A percentile compares a stretch with the other conserved stretches of the same genome.
Evolutionary conservation across 2,888 invertebrate species (phyloP).

Genomic region (Tenodera sinensis): DNA sequence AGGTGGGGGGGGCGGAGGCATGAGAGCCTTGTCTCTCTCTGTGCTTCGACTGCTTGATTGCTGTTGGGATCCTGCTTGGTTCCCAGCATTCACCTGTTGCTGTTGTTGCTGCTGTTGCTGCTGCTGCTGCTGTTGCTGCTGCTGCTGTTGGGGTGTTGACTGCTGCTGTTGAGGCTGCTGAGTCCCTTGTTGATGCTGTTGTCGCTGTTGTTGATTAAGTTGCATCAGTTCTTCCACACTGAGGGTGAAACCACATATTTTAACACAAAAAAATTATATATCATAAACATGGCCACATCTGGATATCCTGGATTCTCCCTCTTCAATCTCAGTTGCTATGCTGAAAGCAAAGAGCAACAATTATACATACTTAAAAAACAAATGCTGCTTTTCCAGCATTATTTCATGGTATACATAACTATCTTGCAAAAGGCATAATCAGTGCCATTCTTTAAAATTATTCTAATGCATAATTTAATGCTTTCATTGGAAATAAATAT

Average conservation of each 20-base stretch:
- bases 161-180: slow-evolving; percentile 24
- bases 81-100: neutral
- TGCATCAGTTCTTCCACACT: slow-evolving; percentile 33
- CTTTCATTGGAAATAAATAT: neutral
- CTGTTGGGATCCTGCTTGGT: slow-evolving; percentile 10
- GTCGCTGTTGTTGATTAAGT: slow-evolving; percentile 28
- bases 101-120: slow-evolving; percentile 25
- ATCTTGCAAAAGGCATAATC: neutral
- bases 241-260: slow-evolving; percentile 23
- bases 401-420: neutral
- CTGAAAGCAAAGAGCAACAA: neutral
- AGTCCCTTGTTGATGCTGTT: slow-evolving; percentile 23
- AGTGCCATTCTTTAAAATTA: neutral
- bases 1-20: slow-evolving; percentile 36
- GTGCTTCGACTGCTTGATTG: slow-evolving; percentile 18
- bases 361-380: neutral
- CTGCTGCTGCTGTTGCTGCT: slow-evolving; percentile 20
- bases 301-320: neutral
- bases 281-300: neutral
- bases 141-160: neutral
- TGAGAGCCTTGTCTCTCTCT: slow-evolving; percentile 34
- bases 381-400: neutral
- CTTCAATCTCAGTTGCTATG: neutral
- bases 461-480: neutral
- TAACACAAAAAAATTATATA: neutral